These are phyloP conservation scores for Ectobius pallidus DNA, from an alignment of 2,888 invertebrate genomes.

Conservation along the genomic window DNA sequence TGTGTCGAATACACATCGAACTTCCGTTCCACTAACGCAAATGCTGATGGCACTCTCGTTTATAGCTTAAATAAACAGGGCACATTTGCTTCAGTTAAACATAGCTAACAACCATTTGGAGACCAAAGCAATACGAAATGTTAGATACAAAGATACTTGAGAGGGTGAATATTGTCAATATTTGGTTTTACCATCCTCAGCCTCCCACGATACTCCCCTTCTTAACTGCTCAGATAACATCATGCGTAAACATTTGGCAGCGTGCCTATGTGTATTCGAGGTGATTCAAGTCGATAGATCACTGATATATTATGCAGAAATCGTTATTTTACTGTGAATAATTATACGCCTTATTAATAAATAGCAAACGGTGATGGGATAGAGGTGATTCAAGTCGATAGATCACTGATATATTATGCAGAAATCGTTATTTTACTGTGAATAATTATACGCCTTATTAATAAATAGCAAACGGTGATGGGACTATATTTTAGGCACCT, in stretches of 20 bases:
- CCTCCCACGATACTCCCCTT: not conserved
- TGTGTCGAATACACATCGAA: too few relatives aligned
- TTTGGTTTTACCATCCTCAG: constrained; percentile 9
- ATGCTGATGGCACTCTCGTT: too few relatives aligned
- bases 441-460: not conserved
- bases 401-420: not conserved
- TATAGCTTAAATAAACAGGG: not conserved
- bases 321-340: not conserved
- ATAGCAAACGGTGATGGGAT: too few relatives aligned
- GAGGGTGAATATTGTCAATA: constrained; percentile 17
- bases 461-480: too few relatives aligned
- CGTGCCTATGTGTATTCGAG: not conserved
- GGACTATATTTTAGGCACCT: too few relatives aligned
- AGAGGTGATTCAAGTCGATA: not conserved
- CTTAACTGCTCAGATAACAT: not conserved
- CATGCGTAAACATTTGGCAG: not conserved
- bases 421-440: not conserved
- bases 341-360: not conserved
- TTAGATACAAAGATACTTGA: not conserved
- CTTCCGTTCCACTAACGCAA: too few relatives aligned
- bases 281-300: not conserved
- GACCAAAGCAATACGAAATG: not conserved
- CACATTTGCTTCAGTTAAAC: not conserved
- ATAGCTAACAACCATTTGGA: not conserved
- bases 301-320: not conserved